A percentile compares a stretch with the other conserved stretches of the same genome.
phyloP scores from a whole-genome alignment of 2,113 vertebrate species.

The Hymenochirus boettgeri region DNA sequence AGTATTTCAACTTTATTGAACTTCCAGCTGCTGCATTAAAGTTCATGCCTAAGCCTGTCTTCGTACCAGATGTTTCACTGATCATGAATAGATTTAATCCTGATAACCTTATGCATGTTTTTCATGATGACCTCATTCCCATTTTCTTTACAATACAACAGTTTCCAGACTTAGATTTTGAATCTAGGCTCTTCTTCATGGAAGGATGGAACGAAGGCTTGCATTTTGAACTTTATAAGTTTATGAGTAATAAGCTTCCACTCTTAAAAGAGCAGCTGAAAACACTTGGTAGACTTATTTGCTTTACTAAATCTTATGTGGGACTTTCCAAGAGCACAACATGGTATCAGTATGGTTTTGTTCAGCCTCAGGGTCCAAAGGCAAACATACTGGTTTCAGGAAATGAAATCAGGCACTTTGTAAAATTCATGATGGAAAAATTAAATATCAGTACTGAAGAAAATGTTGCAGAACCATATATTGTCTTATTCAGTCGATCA shows the following conservation, averaged over 20 bases:
- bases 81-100: slow-evolving; percentile 95
- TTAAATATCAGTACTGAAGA: slow-evolving; percentile 72
- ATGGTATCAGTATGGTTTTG: slow-evolving; percentile 97
- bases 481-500: slow-evolving; percentile 87
- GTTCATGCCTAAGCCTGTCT: slow-evolving; percentile 91
- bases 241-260: slow-evolving; percentile 88
- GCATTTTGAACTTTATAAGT: slow-evolving; percentile 88
- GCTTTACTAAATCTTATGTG: slow-evolving; percentile 89
- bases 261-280: slow-evolving; percentile 85
- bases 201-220: slow-evolving; percentile 90
- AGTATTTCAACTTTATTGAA: slow-evolving; percentile 97
- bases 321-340: slow-evolving; percentile 94
- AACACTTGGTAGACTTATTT: slow-evolving; percentile 87
- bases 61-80: slow-evolving; percentile 88
- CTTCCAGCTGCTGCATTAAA: slow-evolving; percentile 84
- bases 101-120: slow-evolving; percentile 96
- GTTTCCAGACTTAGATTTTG: slow-evolving; percentile 78
- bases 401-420: slow-evolving; percentile 87
- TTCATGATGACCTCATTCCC: slow-evolving; percentile 92
- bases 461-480: slow-evolving; percentile 70
- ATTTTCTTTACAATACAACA: slow-evolving; percentile 93
- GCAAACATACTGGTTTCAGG: slow-evolving; percentile 94
- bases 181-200: slow-evolving; percentile 91
- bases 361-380: slow-evolving; percentile 94
- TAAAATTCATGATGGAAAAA: slow-evolving; percentile 70